Evolutionary conservation across 2,888 invertebrate species (phyloP).

Genomic region (Baccha elongata): DNA sequence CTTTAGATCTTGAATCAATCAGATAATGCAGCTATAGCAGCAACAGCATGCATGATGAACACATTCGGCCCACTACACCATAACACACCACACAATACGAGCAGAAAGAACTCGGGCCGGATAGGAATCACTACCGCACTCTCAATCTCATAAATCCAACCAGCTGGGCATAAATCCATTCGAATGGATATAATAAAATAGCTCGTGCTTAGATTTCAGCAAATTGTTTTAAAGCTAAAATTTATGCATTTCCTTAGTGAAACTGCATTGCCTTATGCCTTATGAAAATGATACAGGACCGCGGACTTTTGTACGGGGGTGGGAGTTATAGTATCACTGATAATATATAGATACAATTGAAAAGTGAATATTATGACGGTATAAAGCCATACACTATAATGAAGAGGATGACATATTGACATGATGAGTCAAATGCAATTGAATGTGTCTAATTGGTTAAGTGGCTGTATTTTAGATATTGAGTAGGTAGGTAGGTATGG

Average conservation of each 20-base stretch:
- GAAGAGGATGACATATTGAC: too few species aligned
- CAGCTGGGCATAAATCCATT: constrained; percentile 62
- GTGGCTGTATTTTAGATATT: too few species aligned
- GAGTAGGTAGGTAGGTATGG: too few species aligned
- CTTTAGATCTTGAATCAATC: constrained; percentile 73
- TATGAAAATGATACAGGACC: background rate
- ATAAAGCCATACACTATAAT: too few species aligned
- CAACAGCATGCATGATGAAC: constrained; percentile 55
- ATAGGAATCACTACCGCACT: constrained; percentile 52
- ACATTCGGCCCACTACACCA: constrained; percentile 37
- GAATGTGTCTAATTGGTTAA: too few species aligned
- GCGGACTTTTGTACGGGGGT: background rate
- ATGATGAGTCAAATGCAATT: too few species aligned
- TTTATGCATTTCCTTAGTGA: constrained; percentile 68
- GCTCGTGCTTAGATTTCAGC: constrained; percentile 72
- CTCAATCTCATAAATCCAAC: constrained; percentile 65
- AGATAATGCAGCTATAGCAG: constrained; percentile 39
- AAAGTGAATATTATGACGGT: constrained; percentile 52
- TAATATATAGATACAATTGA: constrained; percentile 28
- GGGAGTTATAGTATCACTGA: background rate
- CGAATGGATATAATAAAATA: constrained; percentile 72
- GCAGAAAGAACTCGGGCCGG: constrained; percentile 8
- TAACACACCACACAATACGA: background rate
- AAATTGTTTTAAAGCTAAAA: constrained; percentile 70
- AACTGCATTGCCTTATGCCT: constrained; percentile 23